Evolutionary conservation across 2,888 invertebrate species (phyloP).

Genomic region (Dryomyza anilis): DNA sequence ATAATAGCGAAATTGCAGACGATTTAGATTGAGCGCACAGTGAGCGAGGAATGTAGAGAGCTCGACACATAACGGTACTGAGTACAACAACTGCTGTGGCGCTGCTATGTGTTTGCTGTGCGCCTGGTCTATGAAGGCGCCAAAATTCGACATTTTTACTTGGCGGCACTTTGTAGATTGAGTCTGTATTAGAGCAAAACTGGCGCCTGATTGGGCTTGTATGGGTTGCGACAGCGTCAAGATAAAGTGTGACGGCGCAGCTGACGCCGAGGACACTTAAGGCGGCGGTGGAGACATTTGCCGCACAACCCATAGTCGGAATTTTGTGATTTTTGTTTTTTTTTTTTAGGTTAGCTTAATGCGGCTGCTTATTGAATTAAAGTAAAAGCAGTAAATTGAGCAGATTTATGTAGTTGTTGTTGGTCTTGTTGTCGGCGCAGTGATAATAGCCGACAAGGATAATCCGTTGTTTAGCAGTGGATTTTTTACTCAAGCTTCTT

Average conservation of each 20-base stretch:
- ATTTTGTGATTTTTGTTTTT: too few species aligned
- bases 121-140: conserved; percentile 56
- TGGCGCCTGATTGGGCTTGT: background rate
- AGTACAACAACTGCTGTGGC: too few species aligned
- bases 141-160: conserved; percentile 56
- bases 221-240: background rate
- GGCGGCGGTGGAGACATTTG: too few species aligned
- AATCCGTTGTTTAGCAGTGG: conserved; percentile 16
- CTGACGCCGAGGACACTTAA: background rate
- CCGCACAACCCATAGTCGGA: too few species aligned
- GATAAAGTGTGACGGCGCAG: background rate
- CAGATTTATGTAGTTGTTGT: background rate
- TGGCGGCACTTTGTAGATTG: background rate
- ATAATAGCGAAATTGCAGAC: background rate
- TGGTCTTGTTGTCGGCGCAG: too few species aligned
- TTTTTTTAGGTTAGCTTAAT: too few species aligned
- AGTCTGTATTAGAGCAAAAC: background rate
- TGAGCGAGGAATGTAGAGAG: background rate
- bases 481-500: conserved; percentile 27
- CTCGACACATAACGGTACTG: background rate
- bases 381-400: background rate
- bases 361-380: background rate
- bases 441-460: conserved; percentile 16
- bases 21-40: background rate
- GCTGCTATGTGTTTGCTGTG: conserved; percentile 37